Conservation (phyloP, 2,888 invertebrate species). For the Caenorhabditis wallacei region DNA sequence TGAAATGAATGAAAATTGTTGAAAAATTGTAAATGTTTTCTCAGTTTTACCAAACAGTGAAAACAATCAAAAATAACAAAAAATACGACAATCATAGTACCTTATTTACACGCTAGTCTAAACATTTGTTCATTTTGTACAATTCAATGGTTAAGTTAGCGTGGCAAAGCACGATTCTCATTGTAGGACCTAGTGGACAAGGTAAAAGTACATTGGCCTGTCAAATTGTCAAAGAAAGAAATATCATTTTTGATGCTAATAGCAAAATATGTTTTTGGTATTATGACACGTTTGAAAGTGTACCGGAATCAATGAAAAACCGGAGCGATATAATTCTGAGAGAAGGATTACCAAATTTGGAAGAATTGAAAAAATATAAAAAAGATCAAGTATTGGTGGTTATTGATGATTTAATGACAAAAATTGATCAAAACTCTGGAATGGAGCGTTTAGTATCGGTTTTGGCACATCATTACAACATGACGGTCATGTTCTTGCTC, state of each 20-base stretch:
- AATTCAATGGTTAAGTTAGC: neutral
- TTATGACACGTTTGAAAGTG: slow-evolving; percentile 30
- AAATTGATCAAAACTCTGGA: slow-evolving; percentile 25
- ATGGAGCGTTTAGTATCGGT: slow-evolving; percentile 25
- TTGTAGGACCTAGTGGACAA: slow-evolving; percentile 25
- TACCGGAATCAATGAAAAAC: slow-evolving; percentile 20
- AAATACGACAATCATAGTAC: too few relatives aligned
- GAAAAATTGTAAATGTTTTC: too few relatives aligned
- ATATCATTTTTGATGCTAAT: slow-evolving; percentile 1
- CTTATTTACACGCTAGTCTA: too few relatives aligned
- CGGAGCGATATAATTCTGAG: slow-evolving; percentile 13
- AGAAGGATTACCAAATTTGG: slow-evolving; percentile 22
- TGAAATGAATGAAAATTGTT: too few relatives aligned
- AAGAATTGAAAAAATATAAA: slow-evolving; percentile 29
- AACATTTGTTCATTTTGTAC: too few relatives aligned
- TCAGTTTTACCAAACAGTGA: too few relatives aligned
- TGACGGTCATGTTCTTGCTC: slow-evolving; percentile 17
- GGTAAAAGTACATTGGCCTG: slow-evolving; percentile 25
- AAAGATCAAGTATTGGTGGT: slow-evolving; percentile 18
- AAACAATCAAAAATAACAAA: neutral
- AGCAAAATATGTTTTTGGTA: slow-evolving; percentile 30
- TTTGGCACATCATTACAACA: slow-evolving; percentile 32
- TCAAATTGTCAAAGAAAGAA: neutral
- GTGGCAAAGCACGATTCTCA: slow-evolving; percentile 10
- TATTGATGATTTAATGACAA: slow-evolving; percentile 27